Base-by-base conservation (phyloP, 92 coral and sea anemone genomes). In the Palythoa grandiflora region DNA sequence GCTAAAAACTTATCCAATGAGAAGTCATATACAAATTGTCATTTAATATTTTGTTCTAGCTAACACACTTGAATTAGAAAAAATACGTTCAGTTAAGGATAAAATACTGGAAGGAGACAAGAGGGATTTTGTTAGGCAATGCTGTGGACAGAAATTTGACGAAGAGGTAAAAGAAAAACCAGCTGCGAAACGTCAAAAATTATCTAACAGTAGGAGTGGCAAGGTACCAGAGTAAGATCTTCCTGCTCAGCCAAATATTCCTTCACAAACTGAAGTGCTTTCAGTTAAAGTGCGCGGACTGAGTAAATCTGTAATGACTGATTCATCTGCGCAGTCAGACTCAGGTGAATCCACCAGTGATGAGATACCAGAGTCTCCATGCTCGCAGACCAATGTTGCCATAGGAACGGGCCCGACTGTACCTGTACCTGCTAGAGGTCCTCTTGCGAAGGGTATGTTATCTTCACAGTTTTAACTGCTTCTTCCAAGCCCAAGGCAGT, bases 301-400 rank as follows among this genome's bases (percentile, higher is more conserved):
- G 36, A 37, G 47, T 3, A 40, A 70, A 70, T 36, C 75, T 70
- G 75, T 6, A 10, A 12, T 19, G 48, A 70, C 47, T 47, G 5
- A 36, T 48, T 68, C 73, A 68, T 68, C 44, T 68, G 12, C 73
- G 15, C 44, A 28, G 40, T 68, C 44, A 68, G 73, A 68, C 35
- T 68, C 73, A 21, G 73, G 73, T 68, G 44, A 68, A 35, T 68
- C 73, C 44, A 35, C 73, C 40, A 21, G 73, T 68, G 73, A 68
- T 68, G 40, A 68, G 73, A 68, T 68, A 12, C 40, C 40, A 28
- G 73, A 68, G 38, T 68, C 38, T 21, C 73, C 73, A 68, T 21
- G 73, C 40, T 68, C 73, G 39, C 73, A 68, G 38, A 68, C 40
- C 44, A 68, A 35, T 68, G 73, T 35, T 68, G 38, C 73, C 44